Conservation (phyloP, 2,888 invertebrate species). For the Rhaphigaster nebulosa region DNA sequence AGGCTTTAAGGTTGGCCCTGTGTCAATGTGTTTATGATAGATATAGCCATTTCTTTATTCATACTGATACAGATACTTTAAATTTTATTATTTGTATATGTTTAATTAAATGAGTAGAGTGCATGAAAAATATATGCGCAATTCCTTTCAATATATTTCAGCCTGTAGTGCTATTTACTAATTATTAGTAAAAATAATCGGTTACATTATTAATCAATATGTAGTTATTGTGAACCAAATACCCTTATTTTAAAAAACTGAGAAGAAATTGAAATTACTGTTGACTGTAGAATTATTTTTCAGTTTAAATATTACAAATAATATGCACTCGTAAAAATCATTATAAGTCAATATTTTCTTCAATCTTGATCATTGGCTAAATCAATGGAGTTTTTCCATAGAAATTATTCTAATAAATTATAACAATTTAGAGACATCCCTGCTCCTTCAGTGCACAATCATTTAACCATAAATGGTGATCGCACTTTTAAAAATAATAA, state of each 20-base stretch:
- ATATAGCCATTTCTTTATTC: background rate
- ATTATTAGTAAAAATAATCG: background rate
- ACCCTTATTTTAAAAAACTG: no score
- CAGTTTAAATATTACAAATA: background rate
- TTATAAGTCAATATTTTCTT: no score
- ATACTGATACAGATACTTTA: background rate
- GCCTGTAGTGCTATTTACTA: background rate
- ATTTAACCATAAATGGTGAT: no score
- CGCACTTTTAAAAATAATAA: background rate
- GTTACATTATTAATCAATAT: no score
- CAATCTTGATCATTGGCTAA: no score
- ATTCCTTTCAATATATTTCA: background rate
- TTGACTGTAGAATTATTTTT: background rate
- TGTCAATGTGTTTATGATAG: background rate
- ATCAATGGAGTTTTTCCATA: no score
- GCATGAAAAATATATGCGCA: background rate
- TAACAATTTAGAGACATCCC: no score
- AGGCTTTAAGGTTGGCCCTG: no score
- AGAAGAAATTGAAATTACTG: background rate
- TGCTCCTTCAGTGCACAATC: no score
- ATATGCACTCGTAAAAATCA: no score
- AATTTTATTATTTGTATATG: background rate
- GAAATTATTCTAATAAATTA: no score
- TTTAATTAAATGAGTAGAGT: background rate
- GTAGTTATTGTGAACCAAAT: no score